Percentiles rank a stretch among this genome's conserved stretches.
Evolutionary conservation across 2,797 vertebrate species (phyloP).

Genomic region (Rousettus madagascariensis): DNA sequence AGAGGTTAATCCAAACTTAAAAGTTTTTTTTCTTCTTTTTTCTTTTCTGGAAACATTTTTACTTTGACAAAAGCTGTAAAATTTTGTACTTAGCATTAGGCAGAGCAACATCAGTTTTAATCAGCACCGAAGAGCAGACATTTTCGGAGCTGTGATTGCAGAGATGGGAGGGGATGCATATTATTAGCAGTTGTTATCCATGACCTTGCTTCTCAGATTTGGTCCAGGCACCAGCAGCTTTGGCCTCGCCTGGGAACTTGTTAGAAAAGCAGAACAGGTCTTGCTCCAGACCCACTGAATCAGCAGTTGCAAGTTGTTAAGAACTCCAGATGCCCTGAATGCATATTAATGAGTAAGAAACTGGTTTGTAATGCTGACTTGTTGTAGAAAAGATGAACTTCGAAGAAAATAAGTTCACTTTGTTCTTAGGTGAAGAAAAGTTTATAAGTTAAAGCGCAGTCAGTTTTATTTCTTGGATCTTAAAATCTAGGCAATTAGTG

Average conservation of each 20-base stretch:
- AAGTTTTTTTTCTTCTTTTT: background rate
- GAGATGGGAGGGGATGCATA: accelerated
- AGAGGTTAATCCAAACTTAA: conserved; percentile 66
- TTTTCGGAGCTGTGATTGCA: background rate
- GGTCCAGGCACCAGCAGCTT: background rate
- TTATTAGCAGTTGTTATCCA: background rate
- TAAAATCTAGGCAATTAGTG: background rate
- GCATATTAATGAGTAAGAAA: background rate
- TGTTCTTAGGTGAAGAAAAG: background rate
- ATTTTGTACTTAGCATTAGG: conserved; percentile 35
- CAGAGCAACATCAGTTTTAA: conserved; percentile 48
- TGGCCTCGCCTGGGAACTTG: background rate
- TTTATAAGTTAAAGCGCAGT: conserved; percentile 26
- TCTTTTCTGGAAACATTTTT: conserved; percentile 46
- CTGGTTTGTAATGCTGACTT: background rate
- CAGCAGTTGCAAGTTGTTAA: background rate
- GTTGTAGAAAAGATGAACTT: background rate
- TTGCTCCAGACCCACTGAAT: background rate
- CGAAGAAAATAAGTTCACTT: background rate
- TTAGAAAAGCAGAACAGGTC: background rate
- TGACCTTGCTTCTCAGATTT: background rate
- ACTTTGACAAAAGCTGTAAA: conserved; percentile 64
- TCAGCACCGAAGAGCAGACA: background rate
- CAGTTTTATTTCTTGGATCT: background rate
- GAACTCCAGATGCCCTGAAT: background rate